A percentile compares a stretch with the other conserved stretches of the same genome.
Conservation (phyloP, 2,888 invertebrate genomes). For the Tetragonula carbonaria region DNA sequence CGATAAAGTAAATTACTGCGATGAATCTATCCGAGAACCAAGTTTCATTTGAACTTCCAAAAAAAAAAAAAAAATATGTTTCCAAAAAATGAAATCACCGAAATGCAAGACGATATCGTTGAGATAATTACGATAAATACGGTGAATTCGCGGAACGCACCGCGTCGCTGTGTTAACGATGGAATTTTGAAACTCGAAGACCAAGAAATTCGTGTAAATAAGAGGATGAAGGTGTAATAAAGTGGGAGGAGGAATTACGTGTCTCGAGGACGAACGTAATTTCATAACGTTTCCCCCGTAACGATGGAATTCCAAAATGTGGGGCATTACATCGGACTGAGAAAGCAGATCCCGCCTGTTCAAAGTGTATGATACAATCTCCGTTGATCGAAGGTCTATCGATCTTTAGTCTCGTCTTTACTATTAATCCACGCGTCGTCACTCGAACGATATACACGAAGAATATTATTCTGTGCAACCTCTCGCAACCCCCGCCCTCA, state of each 20-base stretch:
- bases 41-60: too few relatives aligned
- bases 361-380: constrained; percentile 79
- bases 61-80: too few relatives aligned
- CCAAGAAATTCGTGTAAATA: constrained; percentile 61
- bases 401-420: constrained; percentile 59
- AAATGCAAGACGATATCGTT: background rate
- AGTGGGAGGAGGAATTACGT: constrained; percentile 1
- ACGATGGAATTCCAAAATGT: constrained; percentile 34
- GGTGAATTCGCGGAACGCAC: too few relatives aligned
- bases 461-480: constrained; percentile 60
- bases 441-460: constrained; percentile 47
- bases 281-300: constrained; percentile 9
- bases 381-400: constrained; percentile 51
- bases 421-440: constrained; percentile 54
- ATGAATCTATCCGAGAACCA: too few relatives aligned
- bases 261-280: constrained; percentile 29
- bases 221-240: background rate
- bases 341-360: constrained; percentile 72
- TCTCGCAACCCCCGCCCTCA: constrained; percentile 11
- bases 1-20: too few relatives aligned
- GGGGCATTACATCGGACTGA: constrained; percentile 72
- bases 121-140: too few relatives aligned
- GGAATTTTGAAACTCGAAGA: constrained; percentile 40
- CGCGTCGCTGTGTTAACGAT: constrained; percentile 25
- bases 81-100: too few relatives aligned